Evolutionary conservation across 2,797 vertebrate genomes (phyloP).

Genomic region (Mus caroli): DNA sequence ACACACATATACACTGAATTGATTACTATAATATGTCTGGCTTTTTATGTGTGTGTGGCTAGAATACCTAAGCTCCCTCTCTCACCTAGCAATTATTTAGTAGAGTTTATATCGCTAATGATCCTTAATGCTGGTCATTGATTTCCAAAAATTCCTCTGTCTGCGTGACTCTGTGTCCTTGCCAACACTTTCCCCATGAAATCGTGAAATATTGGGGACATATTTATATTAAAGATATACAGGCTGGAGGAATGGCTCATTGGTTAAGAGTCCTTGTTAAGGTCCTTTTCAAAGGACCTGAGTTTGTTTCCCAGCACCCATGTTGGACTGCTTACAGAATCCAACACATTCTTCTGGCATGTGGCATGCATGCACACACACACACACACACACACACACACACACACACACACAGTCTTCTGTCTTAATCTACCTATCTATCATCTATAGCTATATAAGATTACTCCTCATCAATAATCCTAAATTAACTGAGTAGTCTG

Average conservation of each 20-base stretch:
- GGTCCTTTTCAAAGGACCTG: not conserved
- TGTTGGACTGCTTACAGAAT: not conserved
- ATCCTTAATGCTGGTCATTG: not conserved
- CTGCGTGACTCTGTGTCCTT: not conserved
- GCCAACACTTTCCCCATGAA: not conserved
- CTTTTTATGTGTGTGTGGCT: not conserved
- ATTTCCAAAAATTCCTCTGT: not conserved
- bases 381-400: too few relatives aligned
- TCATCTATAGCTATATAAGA: not conserved
- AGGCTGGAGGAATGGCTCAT: not conserved
- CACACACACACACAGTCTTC: too few relatives aligned
- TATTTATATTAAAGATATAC: not conserved
- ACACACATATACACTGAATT: not conserved
- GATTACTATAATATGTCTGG: not conserved
- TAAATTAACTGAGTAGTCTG: not conserved
- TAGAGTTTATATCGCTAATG: not conserved
- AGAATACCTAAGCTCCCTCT: not conserved
- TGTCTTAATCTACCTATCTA: too few relatives aligned
- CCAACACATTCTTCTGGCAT: not conserved
- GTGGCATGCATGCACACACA: not conserved
- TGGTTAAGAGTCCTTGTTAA: not conserved
- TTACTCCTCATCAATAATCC: constrained; percentile 29
- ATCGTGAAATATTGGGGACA: not conserved
- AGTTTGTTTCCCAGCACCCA: not conserved
- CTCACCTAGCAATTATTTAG: not conserved